Evolutionary conservation across 2,113 vertebrate species (phyloP).

Genomic region (Bubo bubo): DNA sequence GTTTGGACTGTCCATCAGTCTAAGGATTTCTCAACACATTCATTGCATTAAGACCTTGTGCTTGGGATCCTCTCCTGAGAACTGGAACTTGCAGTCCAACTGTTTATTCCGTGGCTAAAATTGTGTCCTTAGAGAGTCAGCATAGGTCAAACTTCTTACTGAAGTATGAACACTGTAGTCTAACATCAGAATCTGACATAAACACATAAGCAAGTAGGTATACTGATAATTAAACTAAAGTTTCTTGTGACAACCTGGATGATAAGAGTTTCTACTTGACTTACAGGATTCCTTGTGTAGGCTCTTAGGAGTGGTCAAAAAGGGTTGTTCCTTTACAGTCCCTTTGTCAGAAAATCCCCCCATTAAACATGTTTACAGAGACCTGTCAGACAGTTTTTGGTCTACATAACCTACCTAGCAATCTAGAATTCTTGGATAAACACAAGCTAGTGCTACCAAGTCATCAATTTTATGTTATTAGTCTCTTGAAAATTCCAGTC

Average conservation of each 20-base stretch:
- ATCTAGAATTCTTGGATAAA: not conserved
- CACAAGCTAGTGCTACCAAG: not conserved
- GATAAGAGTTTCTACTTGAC: not conserved
- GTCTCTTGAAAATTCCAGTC: not conserved
- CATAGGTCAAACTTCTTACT: not conserved
- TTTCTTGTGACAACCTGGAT: not conserved
- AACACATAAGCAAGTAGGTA: not conserved
- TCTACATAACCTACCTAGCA: not conserved
- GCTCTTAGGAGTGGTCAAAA: not conserved
- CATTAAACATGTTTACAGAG: not conserved
- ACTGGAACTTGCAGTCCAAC: not conserved
- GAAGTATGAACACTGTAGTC: not conserved
- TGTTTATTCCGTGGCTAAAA: not conserved
- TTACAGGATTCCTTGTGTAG: not conserved
- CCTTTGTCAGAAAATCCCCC: not conserved
- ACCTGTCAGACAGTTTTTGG: not conserved
- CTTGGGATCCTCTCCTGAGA: not conserved
- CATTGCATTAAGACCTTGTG: not conserved
- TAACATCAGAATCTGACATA: not conserved
- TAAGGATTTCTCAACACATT: not conserved
- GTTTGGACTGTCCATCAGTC: not conserved
- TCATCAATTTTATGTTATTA: not conserved
- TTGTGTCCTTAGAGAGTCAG: not conserved
- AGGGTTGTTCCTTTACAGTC: not conserved
- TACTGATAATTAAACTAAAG: not conserved